Percentiles rank a stretch among this genome's conserved stretches.
These are phyloP conservation scores for Phataginus tricuspis DNA, from an alignment of 2,797 vertebrate species.

Conservation along the genomic window DNA sequence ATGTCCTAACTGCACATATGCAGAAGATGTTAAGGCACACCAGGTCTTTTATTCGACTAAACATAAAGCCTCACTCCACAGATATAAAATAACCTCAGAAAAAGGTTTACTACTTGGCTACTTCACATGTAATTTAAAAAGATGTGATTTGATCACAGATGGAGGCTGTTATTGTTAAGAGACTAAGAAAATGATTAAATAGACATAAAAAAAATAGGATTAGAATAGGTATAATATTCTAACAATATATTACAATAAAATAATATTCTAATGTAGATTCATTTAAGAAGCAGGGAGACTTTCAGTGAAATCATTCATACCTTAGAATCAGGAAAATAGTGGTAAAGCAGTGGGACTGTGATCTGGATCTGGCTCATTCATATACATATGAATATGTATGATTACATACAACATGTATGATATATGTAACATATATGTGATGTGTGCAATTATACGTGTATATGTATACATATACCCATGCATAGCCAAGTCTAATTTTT, in stretches of 20 bases:
- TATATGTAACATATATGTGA: background rate
- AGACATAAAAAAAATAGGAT: background rate
- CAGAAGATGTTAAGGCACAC: background rate
- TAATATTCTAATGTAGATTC: background rate
- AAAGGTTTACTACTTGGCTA: background rate
- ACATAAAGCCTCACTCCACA: background rate
- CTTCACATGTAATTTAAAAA: background rate
- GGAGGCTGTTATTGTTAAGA: background rate
- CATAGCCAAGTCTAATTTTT: background rate
- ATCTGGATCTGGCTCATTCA: background rate
- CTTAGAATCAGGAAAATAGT: background rate
- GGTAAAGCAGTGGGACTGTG: background rate
- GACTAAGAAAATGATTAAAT: background rate
- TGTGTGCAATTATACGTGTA: background rate
- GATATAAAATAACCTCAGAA: background rate
- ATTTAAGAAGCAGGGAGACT: background rate
- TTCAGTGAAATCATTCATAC: background rate
- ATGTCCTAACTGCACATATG: background rate
- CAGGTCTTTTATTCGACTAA: background rate
- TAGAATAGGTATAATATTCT: background rate
- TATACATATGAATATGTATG: too few species aligned
- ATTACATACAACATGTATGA: background rate
- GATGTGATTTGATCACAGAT: background rate
- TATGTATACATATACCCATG: background rate
- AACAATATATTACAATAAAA: background rate